Evolutionary conservation across 2,888 invertebrate genomes (phyloP).

Genomic region (Drosophila algonquin): DNA sequence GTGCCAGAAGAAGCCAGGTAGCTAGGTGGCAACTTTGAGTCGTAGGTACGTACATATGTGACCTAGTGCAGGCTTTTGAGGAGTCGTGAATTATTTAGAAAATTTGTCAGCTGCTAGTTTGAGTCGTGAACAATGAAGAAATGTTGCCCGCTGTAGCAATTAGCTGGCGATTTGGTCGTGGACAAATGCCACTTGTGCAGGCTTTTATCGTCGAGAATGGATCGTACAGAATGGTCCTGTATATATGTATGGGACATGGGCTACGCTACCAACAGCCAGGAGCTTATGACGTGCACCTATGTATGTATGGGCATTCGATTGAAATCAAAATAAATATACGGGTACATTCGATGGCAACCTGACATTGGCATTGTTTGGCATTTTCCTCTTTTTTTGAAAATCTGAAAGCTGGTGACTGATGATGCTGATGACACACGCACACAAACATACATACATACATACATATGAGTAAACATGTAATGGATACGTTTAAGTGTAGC

Average conservation of each 20-base stretch:
- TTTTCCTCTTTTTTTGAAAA: background rate
- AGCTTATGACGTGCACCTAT: constrained; percentile 23
- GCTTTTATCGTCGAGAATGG: background rate
- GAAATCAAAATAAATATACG: background rate
- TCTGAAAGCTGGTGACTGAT: background rate
- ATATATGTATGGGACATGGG: constrained; percentile 36
- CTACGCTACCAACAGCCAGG: constrained; percentile 43
- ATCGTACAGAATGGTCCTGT: background rate
- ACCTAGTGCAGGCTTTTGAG: background rate
- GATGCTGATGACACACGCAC: constrained; percentile 24
- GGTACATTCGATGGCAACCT: background rate
- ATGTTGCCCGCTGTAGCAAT: background rate
- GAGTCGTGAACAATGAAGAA: background rate
- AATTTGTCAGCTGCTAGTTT: background rate
- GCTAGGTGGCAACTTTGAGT: background rate
- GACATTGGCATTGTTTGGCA: background rate
- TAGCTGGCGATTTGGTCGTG: background rate
- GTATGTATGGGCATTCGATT: background rate
- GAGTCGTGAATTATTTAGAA: background rate
- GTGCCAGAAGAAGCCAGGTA: background rate
- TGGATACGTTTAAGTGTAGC: constrained; percentile 74
- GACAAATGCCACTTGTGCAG: background rate
- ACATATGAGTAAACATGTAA: constrained; percentile 73
- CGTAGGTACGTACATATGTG: too few relatives aligned
- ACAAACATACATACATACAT: constrained; percentile 42